phyloP scores from a whole-genome alignment of 2,888 invertebrate genomes.

The Bombyx huttoni region DNA sequence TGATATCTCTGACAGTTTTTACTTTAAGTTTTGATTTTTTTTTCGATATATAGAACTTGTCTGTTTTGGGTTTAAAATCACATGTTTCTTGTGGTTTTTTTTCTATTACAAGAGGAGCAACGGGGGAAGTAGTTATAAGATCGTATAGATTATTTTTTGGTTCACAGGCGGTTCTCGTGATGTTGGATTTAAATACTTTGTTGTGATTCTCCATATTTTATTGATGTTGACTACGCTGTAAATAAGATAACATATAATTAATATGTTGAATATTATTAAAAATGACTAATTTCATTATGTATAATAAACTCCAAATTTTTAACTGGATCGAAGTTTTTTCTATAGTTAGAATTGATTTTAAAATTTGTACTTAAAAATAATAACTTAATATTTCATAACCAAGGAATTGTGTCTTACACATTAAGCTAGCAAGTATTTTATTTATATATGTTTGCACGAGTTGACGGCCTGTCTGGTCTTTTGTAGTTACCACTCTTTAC shows the following conservation, averaged over 20 bases:
- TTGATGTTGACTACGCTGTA: neutral
- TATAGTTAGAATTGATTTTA: too few species aligned
- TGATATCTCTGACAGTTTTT: slow-evolving; percentile 47
- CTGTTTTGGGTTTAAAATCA: slow-evolving; percentile 35
- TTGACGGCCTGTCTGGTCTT: too few species aligned
- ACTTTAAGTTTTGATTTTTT: slow-evolving; percentile 44
- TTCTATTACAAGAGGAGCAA: slow-evolving; percentile 22
- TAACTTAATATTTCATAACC: too few species aligned
- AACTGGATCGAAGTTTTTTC: too few species aligned
- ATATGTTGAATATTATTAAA: neutral
- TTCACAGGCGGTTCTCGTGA: slow-evolving; percentile 26
- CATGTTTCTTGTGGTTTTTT: slow-evolving; percentile 16
- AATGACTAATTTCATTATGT: too few species aligned
- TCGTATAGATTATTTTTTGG: slow-evolving; percentile 38
- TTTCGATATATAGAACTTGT: slow-evolving; percentile 44
- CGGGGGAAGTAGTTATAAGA: slow-evolving; percentile 30
- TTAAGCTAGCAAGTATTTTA: too few species aligned
- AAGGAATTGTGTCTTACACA: too few species aligned
- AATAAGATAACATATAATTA: neutral
- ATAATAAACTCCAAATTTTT: too few species aligned
- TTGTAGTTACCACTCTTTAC: too few species aligned
- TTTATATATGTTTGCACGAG: too few species aligned
- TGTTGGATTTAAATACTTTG: slow-evolving; percentile 41
- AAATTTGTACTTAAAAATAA: too few species aligned
- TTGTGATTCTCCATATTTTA: slow-evolving; percentile 9